Percentiles rank a stretch among this genome's conserved stretches.
Evolutionary conservation across 2,888 invertebrate genomes (phyloP).

Genomic region (Volucella inanis): DNA sequence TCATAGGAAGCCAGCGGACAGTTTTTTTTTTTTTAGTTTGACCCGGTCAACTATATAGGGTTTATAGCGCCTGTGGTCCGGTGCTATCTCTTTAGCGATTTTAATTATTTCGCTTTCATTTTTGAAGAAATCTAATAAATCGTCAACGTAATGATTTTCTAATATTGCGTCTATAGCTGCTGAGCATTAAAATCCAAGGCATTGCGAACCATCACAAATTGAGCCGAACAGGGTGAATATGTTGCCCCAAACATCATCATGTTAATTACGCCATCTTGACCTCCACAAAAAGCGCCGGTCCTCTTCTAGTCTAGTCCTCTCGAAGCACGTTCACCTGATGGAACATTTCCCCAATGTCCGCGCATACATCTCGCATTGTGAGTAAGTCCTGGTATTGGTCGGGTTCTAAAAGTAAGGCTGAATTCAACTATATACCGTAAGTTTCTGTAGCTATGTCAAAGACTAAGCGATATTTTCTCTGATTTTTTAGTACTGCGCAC

Average conservation of each 20-base stretch:
- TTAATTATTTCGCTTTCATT: constrained; percentile 15
- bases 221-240: constrained; percentile 53
- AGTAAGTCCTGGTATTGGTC: constrained; percentile 76
- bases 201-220: constrained; percentile 17
- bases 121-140: constrained; percentile 34
- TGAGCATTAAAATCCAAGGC: neutral
- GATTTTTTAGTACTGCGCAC: too few relatives aligned
- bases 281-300: too few relatives aligned
- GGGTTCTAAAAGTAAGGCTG: constrained; percentile 12
- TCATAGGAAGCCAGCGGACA: neutral
- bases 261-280: neutral
- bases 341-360: constrained; percentile 74
- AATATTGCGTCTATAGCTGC: constrained; percentile 51
- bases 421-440: too few relatives aligned
- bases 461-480: too few relatives aligned
- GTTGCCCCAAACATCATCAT: constrained; percentile 75
- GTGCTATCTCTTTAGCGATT: constrained; percentile 25
- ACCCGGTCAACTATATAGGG: too few relatives aligned
- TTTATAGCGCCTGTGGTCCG: too few relatives aligned
- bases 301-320: too few relatives aligned
- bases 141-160: constrained; percentile 60
- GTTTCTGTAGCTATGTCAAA: too few relatives aligned
- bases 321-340: too few relatives aligned
- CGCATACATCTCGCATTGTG: constrained; percentile 76
- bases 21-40: neutral